Evolutionary conservation across 2,113 vertebrate species (phyloP).

Genomic region (Tyto alba): DNA sequence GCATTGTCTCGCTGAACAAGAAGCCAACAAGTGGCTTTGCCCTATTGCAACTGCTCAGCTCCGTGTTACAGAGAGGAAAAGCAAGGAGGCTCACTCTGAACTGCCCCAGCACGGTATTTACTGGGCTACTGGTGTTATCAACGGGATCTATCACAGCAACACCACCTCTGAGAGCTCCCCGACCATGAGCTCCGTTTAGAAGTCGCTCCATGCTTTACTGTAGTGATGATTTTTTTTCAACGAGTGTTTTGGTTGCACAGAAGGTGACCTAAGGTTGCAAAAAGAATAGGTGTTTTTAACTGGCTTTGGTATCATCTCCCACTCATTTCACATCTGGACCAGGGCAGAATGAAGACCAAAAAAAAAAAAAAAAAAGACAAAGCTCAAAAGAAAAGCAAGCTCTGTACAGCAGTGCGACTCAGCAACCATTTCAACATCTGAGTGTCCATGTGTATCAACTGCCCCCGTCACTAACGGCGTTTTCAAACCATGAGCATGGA

Average conservation of each 20-base stretch:
- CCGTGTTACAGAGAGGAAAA: neutral
- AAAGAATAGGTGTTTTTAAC: neutral
- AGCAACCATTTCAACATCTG: too few relatives aligned
- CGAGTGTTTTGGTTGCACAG: neutral
- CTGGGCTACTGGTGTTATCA: neutral
- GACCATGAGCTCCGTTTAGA: neutral
- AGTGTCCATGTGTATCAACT: fast-evolving
- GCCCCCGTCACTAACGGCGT: fast-evolving
- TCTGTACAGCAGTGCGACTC: fast-evolving
- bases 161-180: neutral
- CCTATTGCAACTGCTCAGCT: neutral
- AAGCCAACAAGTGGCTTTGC: neutral
- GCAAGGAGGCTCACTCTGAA: neutral
- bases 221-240: neutral
- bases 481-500: neutral
- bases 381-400: neutral
- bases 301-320: neutral
- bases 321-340: neutral
- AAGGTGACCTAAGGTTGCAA: neutral
- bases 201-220: neutral
- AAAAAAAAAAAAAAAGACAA: neutral
- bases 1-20: neutral
- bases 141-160: neutral
- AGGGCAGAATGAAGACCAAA: neutral
- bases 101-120: fast-evolving